Evolutionary conservation across 1,140 invertebrate species (phyloP), one percentile per base, ranked within the genome.

Genomic region (Cotesia typhae): DNA sequence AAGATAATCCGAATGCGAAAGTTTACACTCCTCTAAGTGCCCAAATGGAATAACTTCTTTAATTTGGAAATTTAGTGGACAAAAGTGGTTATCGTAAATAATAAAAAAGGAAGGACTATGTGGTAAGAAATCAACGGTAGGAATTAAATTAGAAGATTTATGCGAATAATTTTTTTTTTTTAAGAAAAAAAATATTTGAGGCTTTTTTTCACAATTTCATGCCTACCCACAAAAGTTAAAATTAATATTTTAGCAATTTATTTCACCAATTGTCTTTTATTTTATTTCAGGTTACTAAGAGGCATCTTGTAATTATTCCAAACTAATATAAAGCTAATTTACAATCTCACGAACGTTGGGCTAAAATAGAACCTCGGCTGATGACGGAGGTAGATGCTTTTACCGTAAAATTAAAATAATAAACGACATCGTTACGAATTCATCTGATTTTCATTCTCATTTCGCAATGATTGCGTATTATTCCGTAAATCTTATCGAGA

Each of bases 1-100:
- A 79, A 87, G 86, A 87, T 87, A 87, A 87, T 86, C 82, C 86
- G 74, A 81, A 83, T 81, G 82, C 80, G 85, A 86, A 82, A 84
- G 83, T 87, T 87, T 84, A 87, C 86, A 87, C 86, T 84, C 84
- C 85, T 86, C 85, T 87, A 85, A 79, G 80, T 85, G 80, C 83
- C 84, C 84, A 87, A 87, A 87, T 87, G 86, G 85, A 87, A 86
- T 87, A 87, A 87, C 82, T 87, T 87, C 86, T 87, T 87, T 87
- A 87, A 87, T 87, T 85, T 84, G 83, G 77, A 80, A 84, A 87
- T 87, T 87, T 87, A 87, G 82, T 70, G 76, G 72, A 61, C 17
- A 67, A 67, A 60, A 60, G 28, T 14, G 78, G 77, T 81, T 77
- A 77, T 81, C 74, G 68, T 72, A 61, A 67, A 69, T 20, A 9